Conservation (phyloP, 1,140 invertebrate species). For the Brachionus asplanchnoidis region DNA sequence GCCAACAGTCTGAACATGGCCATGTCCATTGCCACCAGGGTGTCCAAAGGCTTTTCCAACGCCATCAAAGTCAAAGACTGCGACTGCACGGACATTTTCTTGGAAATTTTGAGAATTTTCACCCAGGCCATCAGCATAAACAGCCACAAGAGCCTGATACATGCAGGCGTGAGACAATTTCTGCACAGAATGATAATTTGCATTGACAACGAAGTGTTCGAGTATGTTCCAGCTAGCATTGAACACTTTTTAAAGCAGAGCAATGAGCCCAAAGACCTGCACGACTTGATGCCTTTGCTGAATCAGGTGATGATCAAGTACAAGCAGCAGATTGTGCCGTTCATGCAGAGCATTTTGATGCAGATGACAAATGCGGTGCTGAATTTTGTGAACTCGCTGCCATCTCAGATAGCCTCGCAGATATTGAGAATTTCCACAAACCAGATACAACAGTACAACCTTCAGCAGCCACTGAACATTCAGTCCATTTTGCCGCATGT, state of each 20-base stretch:
- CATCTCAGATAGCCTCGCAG: neutral
- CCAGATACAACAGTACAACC: conserved; percentile 4
- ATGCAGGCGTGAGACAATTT: conserved; percentile 60
- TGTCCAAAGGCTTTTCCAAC: conserved; percentile 63
- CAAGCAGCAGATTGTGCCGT: conserved; percentile 49
- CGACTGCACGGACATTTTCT: conserved; percentile 59
- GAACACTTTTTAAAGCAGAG: conserved; percentile 59
- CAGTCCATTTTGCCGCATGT: neutral
- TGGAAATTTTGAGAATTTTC: conserved; percentile 61
- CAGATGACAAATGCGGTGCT: conserved; percentile 48
- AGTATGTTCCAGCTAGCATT: conserved; percentile 60
- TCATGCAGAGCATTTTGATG: conserved; percentile 11
- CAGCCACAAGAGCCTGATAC: conserved; percentile 52
- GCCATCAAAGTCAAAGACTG: conserved; percentile 61
- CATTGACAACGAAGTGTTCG: conserved; percentile 62
- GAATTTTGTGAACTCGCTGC: conserved; percentile 31
- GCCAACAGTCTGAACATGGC: conserved; percentile 58
- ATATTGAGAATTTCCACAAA: neutral
- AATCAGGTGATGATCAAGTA: conserved; percentile 64
- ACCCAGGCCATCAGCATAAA: conserved; percentile 57
- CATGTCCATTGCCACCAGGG: conserved; percentile 60
- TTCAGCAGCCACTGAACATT: neutral
- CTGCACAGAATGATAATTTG: conserved; percentile 64
- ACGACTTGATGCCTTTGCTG: conserved; percentile 63
- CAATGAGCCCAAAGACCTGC: conserved; percentile 57